A percentile compares a stretch with the other conserved stretches of the same genome.
Evolutionary conservation across 2,113 vertebrate species (phyloP).

Genomic region (Crocuta crocuta): DNA sequence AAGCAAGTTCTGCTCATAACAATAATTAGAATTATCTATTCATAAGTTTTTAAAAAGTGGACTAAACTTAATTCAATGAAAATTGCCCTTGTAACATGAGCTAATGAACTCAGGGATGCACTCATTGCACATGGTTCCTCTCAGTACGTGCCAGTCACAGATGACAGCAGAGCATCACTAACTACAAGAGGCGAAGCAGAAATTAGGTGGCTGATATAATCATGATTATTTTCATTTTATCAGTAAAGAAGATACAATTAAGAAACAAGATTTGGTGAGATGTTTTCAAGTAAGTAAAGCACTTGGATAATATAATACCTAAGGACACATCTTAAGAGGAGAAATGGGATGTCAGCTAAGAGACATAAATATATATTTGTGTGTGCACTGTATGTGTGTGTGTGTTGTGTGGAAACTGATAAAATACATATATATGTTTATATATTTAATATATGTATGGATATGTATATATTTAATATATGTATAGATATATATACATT

Average conservation of each 20-base stretch:
- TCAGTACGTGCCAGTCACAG: background rate
- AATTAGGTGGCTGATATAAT: background rate
- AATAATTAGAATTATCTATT: background rate
- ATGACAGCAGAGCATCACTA: background rate
- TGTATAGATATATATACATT: too few species aligned
- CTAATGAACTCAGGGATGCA: background rate
- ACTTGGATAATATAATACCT: background rate
- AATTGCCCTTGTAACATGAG: background rate
- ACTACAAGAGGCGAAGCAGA: background rate
- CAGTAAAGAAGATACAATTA: background rate
- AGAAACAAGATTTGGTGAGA: background rate
- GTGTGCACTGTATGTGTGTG: background rate
- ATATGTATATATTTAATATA: too few species aligned
- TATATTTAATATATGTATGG: too few species aligned
- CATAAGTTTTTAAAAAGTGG: background rate
- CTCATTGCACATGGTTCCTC: background rate
- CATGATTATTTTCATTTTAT: background rate
- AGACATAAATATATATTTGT: background rate
- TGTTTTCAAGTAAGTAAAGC: background rate
- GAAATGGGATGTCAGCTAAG: background rate
- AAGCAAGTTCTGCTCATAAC: background rate
- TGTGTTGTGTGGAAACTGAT: background rate
- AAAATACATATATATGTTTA: background rate
- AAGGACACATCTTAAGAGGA: background rate
- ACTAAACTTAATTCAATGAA: background rate